These are phyloP conservation scores for Toxonevra muliebris DNA, from an alignment of 2,888 invertebrate species.

Conservation along the genomic window DNA sequence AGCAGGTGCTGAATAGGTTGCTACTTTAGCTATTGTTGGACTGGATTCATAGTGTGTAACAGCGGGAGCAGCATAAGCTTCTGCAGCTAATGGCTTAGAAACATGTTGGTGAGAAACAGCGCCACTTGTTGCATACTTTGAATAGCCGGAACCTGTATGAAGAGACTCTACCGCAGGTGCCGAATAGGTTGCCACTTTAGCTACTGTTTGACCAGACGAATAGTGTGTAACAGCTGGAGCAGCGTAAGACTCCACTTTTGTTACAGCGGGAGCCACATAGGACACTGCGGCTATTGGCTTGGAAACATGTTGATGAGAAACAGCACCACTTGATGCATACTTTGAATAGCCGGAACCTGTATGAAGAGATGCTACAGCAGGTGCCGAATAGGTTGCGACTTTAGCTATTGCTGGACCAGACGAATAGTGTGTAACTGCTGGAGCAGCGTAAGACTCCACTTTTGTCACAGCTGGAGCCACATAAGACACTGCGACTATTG, in stretches of 20 bases:
- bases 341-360: constrained; percentile 30
- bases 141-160: constrained; percentile 12
- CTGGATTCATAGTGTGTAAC: constrained; percentile 28
- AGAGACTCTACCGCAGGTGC: constrained; percentile 23
- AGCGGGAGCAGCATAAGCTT: constrained; percentile 36
- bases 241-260: constrained; percentile 18
- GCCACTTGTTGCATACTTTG: constrained; percentile 31
- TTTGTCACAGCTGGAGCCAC: constrained; percentile 38
- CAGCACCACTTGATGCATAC: constrained; percentile 37
- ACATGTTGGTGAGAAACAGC: constrained; percentile 39
- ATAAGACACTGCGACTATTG: constrained; percentile 39
- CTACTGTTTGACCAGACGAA: constrained; percentile 32
- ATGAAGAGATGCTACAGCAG: constrained; percentile 35
- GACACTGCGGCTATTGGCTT: constrained; percentile 37
- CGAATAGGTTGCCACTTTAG: constrained; percentile 48
- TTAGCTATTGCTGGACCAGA: constrained; percentile 52
- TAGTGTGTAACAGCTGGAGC: constrained; percentile 40
- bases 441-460: constrained; percentile 41
- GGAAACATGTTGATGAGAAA: constrained; percentile 51
- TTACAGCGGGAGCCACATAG: neutral
- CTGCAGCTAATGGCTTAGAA: constrained; percentile 43
- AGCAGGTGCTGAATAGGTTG: constrained; percentile 32
- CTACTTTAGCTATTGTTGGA: constrained; percentile 23
- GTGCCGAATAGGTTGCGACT: constrained; percentile 27
- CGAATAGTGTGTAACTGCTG: constrained; percentile 54